Percentiles rank a stretch among this genome's conserved stretches.
Evolutionary conservation across 1,140 invertebrate species (phyloP).

Genomic region (Papilio machaon): DNA sequence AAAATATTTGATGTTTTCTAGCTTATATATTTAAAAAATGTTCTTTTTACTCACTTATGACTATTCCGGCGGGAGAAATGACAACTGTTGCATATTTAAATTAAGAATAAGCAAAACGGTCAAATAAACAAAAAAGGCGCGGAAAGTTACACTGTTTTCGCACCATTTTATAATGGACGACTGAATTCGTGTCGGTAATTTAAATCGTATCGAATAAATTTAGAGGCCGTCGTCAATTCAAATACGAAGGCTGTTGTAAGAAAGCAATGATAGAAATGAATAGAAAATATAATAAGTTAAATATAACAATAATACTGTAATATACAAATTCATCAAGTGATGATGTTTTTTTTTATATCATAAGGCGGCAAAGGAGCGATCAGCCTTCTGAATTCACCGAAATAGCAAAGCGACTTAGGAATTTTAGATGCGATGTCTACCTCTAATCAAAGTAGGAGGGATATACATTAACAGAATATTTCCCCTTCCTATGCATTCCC

Average conservation of each 20-base stretch:
- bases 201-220: background rate
- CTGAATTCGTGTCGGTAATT: background rate
- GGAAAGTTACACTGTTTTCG: background rate
- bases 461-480: too few species aligned
- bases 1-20: slow-evolving; percentile 7
- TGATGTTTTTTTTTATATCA: too few species aligned
- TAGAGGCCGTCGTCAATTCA: background rate
- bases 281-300: background rate
- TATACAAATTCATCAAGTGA: too few species aligned
- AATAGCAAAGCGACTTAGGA: too few species aligned
- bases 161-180: background rate
- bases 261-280: background rate
- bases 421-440: too few species aligned
- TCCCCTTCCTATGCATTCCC: too few species aligned
- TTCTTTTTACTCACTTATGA: slow-evolving; percentile 25
- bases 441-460: too few species aligned
- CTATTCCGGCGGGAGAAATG: slow-evolving; percentile 34
- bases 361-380: too few species aligned
- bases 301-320: background rate
- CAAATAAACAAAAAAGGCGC: background rate
- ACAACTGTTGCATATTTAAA: slow-evolving; percentile 37
- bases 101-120: background rate
- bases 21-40: background rate
- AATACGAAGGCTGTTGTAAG: background rate
- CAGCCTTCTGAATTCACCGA: too few species aligned